Conservation (phyloP, 2,888 invertebrate species). For the Ferdinandea cuprea region DNA sequence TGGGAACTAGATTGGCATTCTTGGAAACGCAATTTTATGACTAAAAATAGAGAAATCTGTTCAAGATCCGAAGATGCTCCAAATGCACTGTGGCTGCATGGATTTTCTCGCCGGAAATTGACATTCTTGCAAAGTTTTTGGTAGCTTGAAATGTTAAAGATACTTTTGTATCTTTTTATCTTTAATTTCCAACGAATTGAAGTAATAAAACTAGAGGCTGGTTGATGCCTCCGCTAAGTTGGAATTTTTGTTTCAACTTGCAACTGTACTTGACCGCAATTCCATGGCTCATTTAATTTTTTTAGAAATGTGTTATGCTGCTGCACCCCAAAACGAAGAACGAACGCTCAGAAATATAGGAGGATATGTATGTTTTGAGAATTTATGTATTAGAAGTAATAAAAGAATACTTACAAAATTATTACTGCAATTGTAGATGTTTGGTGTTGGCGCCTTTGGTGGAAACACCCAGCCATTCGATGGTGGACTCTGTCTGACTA, state of each 20-base stretch:
- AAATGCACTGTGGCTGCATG: not conserved
- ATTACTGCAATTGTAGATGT: slow-evolving; percentile 87
- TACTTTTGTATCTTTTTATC: slow-evolving; percentile 23
- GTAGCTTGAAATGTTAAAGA: not conserved
- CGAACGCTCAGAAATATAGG: not conserved
- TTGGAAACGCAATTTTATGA: slow-evolving; percentile 39
- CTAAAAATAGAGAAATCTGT: not conserved
- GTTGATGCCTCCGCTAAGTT: not conserved
- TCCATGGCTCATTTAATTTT: slow-evolving; percentile 21
- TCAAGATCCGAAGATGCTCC: slow-evolving; percentile 4
- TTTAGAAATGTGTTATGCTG: too few species aligned
- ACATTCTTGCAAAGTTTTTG: not conserved
- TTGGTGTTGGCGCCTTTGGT: slow-evolving; percentile 90
- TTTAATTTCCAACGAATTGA: too few species aligned
- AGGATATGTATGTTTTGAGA: slow-evolving; percentile 23
- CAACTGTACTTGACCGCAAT: slow-evolving; percentile 71
- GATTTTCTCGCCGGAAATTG: too few species aligned
- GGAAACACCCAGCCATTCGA: slow-evolving; percentile 90
- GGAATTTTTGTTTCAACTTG: slow-evolving; percentile 29
- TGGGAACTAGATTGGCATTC: slow-evolving; percentile 10
- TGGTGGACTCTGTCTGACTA: slow-evolving; percentile 88
- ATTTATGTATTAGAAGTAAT: not conserved
- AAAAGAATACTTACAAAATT: slow-evolving; percentile 86
- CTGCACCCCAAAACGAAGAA: not conserved
- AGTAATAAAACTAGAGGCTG: too few species aligned